Evolutionary conservation across 2,797 vertebrate species (phyloP).

Genomic region (Pygocentrus nattereri): DNA sequence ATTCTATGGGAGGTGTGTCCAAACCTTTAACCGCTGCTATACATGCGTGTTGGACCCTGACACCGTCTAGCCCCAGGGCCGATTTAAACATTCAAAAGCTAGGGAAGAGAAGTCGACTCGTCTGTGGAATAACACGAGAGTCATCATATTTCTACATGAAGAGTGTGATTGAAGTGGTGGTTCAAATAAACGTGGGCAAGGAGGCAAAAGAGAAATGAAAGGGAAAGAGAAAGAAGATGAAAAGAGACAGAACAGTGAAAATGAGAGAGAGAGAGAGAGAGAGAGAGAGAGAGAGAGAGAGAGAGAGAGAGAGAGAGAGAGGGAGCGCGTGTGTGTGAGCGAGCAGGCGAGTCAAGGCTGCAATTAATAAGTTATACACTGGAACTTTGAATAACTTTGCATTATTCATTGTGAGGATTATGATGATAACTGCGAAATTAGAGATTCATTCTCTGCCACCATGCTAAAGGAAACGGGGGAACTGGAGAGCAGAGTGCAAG

Average conservation of each 20-base stretch:
- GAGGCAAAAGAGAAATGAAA: not conserved
- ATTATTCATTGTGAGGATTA: conserved; percentile 58
- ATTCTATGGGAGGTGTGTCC: not conserved
- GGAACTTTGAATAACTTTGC: conserved; percentile 57
- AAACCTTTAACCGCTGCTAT: not conserved
- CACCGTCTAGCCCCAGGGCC: conserved; percentile 33
- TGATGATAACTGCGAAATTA: conserved; percentile 62
- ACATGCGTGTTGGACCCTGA: not conserved
- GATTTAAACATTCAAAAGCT: conserved; percentile 56
- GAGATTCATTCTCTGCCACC: conserved; percentile 52
- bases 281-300: not conserved
- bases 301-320: too few relatives aligned
- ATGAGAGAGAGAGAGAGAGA: conserved; percentile 12
- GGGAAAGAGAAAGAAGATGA: not conserved
- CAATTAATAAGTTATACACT: conserved; percentile 61
- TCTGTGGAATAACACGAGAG: conserved; percentile 50
- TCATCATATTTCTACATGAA: conserved; percentile 56
- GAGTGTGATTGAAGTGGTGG: conserved; percentile 46
- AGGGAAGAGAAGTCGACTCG: conserved; percentile 39
- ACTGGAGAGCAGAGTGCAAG: conserved; percentile 3
- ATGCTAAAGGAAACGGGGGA: not conserved
- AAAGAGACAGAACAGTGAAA: conserved; percentile 10
- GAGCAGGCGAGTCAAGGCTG: conserved; percentile 36
- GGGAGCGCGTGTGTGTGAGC: conserved; percentile 16
- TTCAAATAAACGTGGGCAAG: conserved; percentile 44